Evolutionary conservation across 30 jellyfish, hydroid and myxozoan species (phyloP).

Genomic region (Haliclystus octoradiatus): DNA sequence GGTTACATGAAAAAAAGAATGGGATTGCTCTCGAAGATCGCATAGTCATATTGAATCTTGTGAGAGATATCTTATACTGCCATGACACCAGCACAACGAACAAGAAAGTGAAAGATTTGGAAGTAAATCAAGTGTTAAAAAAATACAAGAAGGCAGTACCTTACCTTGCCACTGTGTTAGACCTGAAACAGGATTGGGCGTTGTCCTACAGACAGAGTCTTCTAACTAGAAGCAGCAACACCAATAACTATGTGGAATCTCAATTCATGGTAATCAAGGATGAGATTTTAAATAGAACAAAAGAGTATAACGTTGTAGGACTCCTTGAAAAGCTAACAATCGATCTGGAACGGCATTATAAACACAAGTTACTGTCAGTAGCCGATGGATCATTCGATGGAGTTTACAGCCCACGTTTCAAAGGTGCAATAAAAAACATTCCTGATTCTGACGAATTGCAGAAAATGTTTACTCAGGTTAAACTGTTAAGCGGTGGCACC

Average conservation of each 20-base stretch:
- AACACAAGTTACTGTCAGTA: slow-evolving; percentile 4
- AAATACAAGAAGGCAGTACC: too few species aligned
- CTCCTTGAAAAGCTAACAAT: not conserved
- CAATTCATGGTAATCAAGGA: slow-evolving; percentile 4
- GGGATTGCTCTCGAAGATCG: not conserved
- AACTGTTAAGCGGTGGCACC: not conserved
- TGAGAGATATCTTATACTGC: too few species aligned
- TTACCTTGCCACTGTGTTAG: too few species aligned
- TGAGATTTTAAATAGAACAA: not conserved
- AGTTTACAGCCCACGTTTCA: not conserved
- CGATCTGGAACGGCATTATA: slow-evolving; percentile 11
- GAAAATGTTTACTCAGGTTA: not conserved
- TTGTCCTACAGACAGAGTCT: too few species aligned
- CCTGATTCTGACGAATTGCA: not conserved
- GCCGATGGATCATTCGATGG: slow-evolving; percentile 10
- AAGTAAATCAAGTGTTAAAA: too few species aligned
- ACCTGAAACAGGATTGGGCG: too few species aligned
- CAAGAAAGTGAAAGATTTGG: too few species aligned
- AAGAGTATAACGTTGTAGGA: slow-evolving; percentile 4
- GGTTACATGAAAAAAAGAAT: too few species aligned
- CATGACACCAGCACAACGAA: too few species aligned
- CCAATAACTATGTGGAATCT: slow-evolving; percentile 3
- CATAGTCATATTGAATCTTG: not conserved
- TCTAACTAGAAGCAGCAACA: not conserved
- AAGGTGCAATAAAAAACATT: not conserved